phyloP scores from a whole-genome alignment of 92 coral and sea anemone species.

The Siderastrea siderea region DNA sequence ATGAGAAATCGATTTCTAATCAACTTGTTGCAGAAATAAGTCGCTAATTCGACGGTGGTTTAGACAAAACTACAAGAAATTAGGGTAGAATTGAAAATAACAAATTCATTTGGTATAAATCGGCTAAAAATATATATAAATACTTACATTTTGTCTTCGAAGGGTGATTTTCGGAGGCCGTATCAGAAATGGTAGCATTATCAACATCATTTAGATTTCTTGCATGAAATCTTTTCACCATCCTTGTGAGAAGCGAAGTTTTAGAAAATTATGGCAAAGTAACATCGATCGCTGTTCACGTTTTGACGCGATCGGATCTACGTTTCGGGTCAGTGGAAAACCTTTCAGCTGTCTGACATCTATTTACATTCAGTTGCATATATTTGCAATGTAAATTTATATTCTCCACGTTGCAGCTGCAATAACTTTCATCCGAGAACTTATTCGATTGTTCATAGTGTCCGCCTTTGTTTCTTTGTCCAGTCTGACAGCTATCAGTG shows the following conservation, averaged over 20 bases:
- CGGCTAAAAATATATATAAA: conserved; percentile 7
- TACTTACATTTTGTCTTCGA: conserved; percentile 31
- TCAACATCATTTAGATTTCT: background rate
- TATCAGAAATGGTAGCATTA: conserved; percentile 11
- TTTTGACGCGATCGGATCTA: conserved; percentile 25
- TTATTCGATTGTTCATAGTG: background rate
- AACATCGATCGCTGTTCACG: background rate
- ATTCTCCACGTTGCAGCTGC: conserved; percentile 52
- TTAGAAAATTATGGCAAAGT: background rate
- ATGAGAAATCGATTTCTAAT: background rate
- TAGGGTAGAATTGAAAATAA: background rate
- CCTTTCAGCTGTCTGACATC: conserved; percentile 17
- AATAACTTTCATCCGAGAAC: background rate
- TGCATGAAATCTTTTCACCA: conserved; percentile 34
- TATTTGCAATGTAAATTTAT: conserved; percentile 70
- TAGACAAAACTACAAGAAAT: background rate
- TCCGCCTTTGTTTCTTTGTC: background rate
- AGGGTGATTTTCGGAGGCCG: conserved; percentile 1
- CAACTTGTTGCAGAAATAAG: background rate
- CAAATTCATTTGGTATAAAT: background rate
- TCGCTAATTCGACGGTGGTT: too few species aligned
- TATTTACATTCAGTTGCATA: conserved; percentile 16
- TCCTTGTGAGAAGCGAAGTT: background rate
- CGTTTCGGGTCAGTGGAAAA: conserved; percentile 13
- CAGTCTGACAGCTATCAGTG: background rate